Evolutionary conservation across 2,113 vertebrate genomes (phyloP).

Genomic region (Bufo gargarizans): DNA sequence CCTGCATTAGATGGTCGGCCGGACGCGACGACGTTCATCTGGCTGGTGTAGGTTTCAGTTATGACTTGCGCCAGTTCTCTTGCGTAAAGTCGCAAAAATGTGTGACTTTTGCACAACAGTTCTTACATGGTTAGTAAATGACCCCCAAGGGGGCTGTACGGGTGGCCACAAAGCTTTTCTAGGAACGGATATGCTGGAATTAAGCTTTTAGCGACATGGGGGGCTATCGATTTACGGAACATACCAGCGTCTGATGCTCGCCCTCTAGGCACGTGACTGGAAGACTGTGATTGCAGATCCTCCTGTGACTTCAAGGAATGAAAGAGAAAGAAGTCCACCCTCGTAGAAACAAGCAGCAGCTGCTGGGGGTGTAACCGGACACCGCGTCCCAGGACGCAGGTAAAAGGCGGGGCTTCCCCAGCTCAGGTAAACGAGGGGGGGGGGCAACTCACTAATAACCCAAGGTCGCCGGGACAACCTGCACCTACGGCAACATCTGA

Average conservation of each 20-base stretch:
- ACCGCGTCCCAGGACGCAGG: background rate
- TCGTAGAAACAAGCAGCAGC: background rate
- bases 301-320: background rate
- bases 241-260: background rate
- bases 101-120: too few species aligned
- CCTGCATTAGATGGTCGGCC: too few species aligned
- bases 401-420: background rate
- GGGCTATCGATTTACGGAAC: background rate
- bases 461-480: background rate
- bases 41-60: too few species aligned
- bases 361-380: slow-evolving; percentile 14
- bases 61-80: too few species aligned
- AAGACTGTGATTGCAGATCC: background rate
- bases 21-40: too few species aligned
- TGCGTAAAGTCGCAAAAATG: too few species aligned
- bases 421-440: slow-evolving; percentile 35
- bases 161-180: too few species aligned
- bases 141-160: too few species aligned
- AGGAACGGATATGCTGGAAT: too few species aligned
- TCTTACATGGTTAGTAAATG: too few species aligned
- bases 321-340: slow-evolving; percentile 1
- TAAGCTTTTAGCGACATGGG: too few species aligned
- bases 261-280: background rate
- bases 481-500: too few species aligned
- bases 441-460: background rate